Evolutionary conservation across 2,797 vertebrate genomes (phyloP), one percentile per base, ranked within the genome.

Genomic region (Thunnus albacares): DNA sequence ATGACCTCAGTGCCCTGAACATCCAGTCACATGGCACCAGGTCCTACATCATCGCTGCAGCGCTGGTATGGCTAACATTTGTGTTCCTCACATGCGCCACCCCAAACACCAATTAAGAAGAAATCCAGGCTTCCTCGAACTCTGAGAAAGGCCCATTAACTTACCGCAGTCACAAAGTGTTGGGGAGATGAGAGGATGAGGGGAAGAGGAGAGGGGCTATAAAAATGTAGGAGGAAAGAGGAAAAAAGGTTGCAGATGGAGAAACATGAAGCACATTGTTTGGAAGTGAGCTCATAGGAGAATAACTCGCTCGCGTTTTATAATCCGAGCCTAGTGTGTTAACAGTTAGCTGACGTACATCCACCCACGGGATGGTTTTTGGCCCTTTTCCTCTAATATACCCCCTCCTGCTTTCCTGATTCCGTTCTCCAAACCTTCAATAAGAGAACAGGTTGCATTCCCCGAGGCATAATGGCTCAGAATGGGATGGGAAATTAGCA

Each of bases 221-320:
- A 90, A 91, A 92, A 91, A 82, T 60, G 56, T 78, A 86, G 80
- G 64, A 75, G 85, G 80, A 83, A 82, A 88, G 81, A 76, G 80
- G 84, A 85, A 93, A 92, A 94, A 91, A 91, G 90, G 89, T 91
- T 94, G 89, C 93, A 96, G 95, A 96, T 93, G 94, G 92, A 95
- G 94, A 95, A 95, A 95, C 94, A 95, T 93, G 94, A 95, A 94
- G 93, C 94, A 94, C 93, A 95, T 96, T 93, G 92, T 91, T 96
- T 85, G 82, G 90, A 86, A 87, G 93, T 96, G 95, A 96, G 95
- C 93, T 96, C 96, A 96, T 93, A 86, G 87, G 84, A 93, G 94
- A 94, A 94, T 93, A 84, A 86, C 87, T 93, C 74, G 71, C 81
- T 92, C 30, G 85, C 81, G 80, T 94, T 95, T 96, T 95, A 95